Evolutionary conservation across 2,797 vertebrate genomes (phyloP), one percentile per base, ranked within the genome.

Genomic region (Centroberyx gerrardi): DNA sequence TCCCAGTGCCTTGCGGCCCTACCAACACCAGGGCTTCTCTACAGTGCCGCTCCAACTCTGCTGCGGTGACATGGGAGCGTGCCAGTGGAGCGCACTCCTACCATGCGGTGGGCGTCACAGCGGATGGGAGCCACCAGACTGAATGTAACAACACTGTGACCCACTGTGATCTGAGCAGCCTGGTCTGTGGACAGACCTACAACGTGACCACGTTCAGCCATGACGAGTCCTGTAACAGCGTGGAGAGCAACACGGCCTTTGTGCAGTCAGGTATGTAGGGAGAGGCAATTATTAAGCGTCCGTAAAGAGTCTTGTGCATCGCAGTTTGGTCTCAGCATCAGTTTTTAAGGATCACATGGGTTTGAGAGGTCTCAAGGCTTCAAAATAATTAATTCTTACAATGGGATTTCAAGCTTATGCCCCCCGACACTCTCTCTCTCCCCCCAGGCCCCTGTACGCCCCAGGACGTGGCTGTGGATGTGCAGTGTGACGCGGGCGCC

Each of bases 181-280:
- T 95, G 72, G 71, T 40, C 51, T 96, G 95, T 56, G 95, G 95
- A 29, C 87, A 84, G 49, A 90, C 75, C 42, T 96, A 96, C 85
- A 90, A 77, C 3, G 87, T 96, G 18, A 92, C 79, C 4, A 91
- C 95, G 61, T 81, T 80, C 0, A 44, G 86, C 29, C 13, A 42
- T 29, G 90, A 95, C 36, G 61, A 85, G 8, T 27, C 44, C 62
- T 96, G 95, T 28, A 67, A 59, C 56, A 93, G 93, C 4, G 17
- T 55, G 38, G 64, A 83, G 48, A 94, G 92, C 4, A 27, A 74
- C 14, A 31, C 3, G 14, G 68, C 75, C 5, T 82, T 62, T n/a
- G 33, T 95, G 31, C 76, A 1, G 1, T 93, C 95, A 88, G 94
- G 95, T 96, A 81, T 78, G 78, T 48, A 28, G 29, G 18, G 28